Percentiles rank a stretch among this genome's conserved stretches.
These are phyloP conservation scores for Acrossocheilus wenchowensis DNA, from an alignment of 2,797 vertebrate genomes.

Conservation along the genomic window DNA sequence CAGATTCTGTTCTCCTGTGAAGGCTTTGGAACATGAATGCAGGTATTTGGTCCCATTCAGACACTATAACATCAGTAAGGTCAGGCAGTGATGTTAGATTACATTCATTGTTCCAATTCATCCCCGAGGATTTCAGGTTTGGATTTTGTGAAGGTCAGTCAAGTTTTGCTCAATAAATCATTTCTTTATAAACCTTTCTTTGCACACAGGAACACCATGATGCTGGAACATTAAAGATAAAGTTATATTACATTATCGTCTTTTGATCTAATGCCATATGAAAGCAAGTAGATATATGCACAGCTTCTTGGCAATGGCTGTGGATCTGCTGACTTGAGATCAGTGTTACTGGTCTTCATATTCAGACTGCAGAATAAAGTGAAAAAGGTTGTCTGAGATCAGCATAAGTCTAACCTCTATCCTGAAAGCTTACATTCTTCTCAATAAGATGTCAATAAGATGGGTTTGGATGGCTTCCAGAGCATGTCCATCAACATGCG, in stretches of 20 bases:
- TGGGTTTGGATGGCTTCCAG: constrained; percentile 68
- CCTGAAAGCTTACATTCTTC: constrained; percentile 10
- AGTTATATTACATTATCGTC: background rate
- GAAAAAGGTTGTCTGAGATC: constrained; percentile 6
- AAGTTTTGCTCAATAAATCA: constrained; percentile 6
- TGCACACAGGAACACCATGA: background rate
- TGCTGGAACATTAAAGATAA: background rate
- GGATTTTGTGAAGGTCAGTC: constrained; percentile 3
- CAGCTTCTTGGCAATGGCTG: background rate
- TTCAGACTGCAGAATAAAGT: background rate
- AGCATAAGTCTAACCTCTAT: background rate
- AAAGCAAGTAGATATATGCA: background rate
- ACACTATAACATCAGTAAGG: background rate
- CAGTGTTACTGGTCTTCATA: constrained; percentile 1
- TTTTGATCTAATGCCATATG: background rate
- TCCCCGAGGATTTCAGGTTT: background rate
- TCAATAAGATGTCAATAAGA: constrained; percentile 17
- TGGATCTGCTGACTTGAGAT: constrained; percentile 18
- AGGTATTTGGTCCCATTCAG: background rate
- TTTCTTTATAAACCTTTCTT: background rate
- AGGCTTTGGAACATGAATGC: background rate
- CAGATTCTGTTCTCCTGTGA: background rate
- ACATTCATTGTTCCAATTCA: background rate
- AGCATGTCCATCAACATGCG: constrained; percentile 65
- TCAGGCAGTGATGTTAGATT: constrained; percentile 6